Evolutionary conservation across 2,888 invertebrate genomes (phyloP).

Genomic region (Philonicus albiceps): DNA sequence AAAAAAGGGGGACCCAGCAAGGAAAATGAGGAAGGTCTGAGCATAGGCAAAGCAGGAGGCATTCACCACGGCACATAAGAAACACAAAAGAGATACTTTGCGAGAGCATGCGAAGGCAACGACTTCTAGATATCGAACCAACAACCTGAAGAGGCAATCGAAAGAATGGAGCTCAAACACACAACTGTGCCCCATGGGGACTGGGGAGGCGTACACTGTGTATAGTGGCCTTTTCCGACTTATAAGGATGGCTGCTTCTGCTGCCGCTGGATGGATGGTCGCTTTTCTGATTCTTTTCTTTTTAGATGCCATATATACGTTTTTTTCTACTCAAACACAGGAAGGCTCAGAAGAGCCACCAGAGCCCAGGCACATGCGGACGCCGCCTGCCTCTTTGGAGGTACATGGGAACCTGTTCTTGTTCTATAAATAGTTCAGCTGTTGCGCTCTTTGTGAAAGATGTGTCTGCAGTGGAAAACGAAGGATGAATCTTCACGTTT

Average conservation of each 20-base stretch:
- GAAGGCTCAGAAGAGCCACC: neutral
- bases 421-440: conserved; percentile 32
- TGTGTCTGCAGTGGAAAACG: conserved; percentile 20
- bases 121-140: conserved; percentile 33
- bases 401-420: conserved; percentile 24
- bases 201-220: neutral
- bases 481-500: conserved; percentile 8
- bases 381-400: neutral
- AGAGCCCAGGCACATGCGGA: neutral
- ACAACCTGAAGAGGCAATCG: conserved; percentile 10
- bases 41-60: conserved; percentile 2
- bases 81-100: neutral
- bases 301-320: neutral
- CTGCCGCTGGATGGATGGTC: neutral
- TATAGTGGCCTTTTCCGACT: neutral
- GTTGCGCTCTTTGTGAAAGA: conserved; percentile 34
- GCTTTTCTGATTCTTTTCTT: neutral
- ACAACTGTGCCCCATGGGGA: neutral
- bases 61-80: neutral
- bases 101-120: conserved; percentile 8
- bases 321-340: neutral
- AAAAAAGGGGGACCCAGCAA: neutral
- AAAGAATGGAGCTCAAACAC: neutral
- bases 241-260: neutral
- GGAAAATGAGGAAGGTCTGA: neutral